Evolutionary conservation across 92 coral and sea anemone genomes (phyloP).

Genomic region (Zoanthus sociatus): DNA sequence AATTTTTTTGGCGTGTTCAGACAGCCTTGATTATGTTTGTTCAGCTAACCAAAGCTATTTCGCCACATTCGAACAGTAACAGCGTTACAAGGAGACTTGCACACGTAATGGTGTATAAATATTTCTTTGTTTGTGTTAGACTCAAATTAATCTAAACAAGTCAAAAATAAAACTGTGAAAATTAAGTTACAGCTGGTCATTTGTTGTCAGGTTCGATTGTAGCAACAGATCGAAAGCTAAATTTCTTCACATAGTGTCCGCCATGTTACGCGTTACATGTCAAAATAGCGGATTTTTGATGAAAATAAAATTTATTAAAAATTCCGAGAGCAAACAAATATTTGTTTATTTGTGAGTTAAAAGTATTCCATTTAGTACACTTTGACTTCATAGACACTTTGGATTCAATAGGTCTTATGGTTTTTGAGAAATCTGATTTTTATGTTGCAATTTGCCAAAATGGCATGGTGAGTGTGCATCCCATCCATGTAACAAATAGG

Average conservation of each 20-base stretch:
- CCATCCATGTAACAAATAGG: not conserved
- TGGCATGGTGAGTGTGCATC: conserved; percentile 25
- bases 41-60: not conserved
- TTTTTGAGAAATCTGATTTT: conserved; percentile 12
- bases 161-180: conserved; percentile 1
- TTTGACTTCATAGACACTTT: conserved; percentile 12
- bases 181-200: conserved; percentile 9
- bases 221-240: conserved; percentile 1
- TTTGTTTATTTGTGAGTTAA: not conserved
- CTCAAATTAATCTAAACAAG: not conserved
- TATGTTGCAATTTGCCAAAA: not conserved
- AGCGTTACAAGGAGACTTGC: conserved; percentile 11
- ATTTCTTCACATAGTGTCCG: not conserved
- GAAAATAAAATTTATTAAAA: conserved; percentile 17
- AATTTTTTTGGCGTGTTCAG: not conserved
- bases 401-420: conserved; percentile 12
- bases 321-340: not conserved
- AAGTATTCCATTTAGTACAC: conserved; percentile 13
- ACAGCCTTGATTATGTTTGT: not conserved
- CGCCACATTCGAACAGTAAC: conserved; percentile 4
- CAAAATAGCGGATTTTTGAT: not conserved
- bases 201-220: not conserved
- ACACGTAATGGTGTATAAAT: not conserved
- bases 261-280: conserved; percentile 26
- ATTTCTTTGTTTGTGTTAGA: not conserved